Conservation (phyloP, 2,888 invertebrate genomes). For the Smittia aterrima region DNA sequence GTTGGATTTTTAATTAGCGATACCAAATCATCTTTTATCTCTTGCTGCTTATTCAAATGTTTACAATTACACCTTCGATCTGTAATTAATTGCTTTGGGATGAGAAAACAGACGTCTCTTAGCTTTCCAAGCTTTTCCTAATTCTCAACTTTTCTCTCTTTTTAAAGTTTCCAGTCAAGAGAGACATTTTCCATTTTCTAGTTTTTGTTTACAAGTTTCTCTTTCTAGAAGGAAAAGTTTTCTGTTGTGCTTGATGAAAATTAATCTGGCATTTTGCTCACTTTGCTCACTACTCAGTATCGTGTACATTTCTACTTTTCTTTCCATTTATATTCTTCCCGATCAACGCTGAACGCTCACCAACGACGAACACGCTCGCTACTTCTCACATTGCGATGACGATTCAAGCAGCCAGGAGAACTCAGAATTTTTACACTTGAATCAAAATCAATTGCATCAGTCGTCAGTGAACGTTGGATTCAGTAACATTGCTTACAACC, state of each 20-base stretch:
- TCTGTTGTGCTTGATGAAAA: slow-evolving; percentile 23
- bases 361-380: background rate
- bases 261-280: slow-evolving; percentile 26
- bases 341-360: background rate
- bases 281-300: slow-evolving; percentile 12
- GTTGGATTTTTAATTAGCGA: too few relatives aligned
- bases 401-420: slow-evolving; percentile 42
- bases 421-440: slow-evolving; percentile 43
- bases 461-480: slow-evolving; percentile 43
- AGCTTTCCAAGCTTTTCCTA: background rate
- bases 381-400: background rate
- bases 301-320: background rate
- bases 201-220: slow-evolving; percentile 1
- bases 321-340: slow-evolving; percentile 8
- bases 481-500: slow-evolving; percentile 42
- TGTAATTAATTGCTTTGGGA: background rate
- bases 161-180: background rate
- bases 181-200: background rate
- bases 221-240: background rate
- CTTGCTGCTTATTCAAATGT: too few relatives aligned
- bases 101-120: background rate
- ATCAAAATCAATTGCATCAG: slow-evolving; percentile 43
- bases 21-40: too few relatives aligned
- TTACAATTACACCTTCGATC: too few relatives aligned
- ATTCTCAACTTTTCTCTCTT: background rate